These are phyloP conservation scores for Mesocricetus auratus DNA, from an alignment of 2,113 vertebrate species.

Conservation along the genomic window DNA sequence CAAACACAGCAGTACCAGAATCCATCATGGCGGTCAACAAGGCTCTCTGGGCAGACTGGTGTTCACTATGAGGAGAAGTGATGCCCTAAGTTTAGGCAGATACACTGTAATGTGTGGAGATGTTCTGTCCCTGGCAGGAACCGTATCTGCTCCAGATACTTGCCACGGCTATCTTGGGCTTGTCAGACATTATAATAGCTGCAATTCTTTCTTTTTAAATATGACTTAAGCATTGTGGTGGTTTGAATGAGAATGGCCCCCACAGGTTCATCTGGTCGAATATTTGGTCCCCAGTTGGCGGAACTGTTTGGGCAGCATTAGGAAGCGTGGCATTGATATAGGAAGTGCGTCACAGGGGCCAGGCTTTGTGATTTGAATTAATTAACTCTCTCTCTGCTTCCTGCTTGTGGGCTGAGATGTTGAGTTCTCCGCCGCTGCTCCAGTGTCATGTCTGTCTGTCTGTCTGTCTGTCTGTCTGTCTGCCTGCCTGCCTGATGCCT, in stretches of 20 bases:
- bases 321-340: neutral
- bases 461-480: too few species aligned
- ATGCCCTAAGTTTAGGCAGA: neutral
- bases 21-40: neutral
- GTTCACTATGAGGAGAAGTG: neutral
- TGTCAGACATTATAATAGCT: neutral
- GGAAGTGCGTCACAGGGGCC: neutral
- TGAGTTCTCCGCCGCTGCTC: neutral
- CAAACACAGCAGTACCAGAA: neutral
- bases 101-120: neutral
- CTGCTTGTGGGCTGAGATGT: neutral
- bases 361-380: neutral
- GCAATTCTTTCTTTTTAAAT: neutral
- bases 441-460: neutral
- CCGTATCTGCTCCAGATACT: neutral
- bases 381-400: neutral
- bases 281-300: neutral
- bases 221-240: neutral
- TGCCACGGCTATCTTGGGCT: neutral
- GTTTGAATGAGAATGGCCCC: neutral
- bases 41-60: neutral
- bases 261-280: neutral
- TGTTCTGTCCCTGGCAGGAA: neutral
- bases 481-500: too few species aligned
- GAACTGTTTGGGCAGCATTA: neutral